Evolutionary conservation across 2,113 vertebrate genomes (phyloP).

Genomic region (Syngnathus floridae): DNA sequence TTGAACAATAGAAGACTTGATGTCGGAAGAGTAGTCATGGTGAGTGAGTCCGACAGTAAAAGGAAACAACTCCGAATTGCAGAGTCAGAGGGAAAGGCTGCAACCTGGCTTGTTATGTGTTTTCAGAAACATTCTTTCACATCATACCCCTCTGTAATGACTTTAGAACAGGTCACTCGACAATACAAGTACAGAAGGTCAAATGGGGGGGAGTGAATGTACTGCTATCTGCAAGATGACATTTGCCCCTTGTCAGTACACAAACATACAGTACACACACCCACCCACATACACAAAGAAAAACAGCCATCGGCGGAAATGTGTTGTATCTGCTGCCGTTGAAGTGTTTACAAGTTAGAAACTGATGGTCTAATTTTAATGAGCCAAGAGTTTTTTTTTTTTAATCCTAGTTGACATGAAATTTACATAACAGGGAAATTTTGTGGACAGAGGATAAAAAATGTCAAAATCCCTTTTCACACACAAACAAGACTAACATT

Average conservation of each 20-base stretch:
- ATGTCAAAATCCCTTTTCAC: too few species aligned
- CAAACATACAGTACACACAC: neutral
- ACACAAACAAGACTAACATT: too few species aligned
- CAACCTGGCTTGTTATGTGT: conserved; percentile 11
- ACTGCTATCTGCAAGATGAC: neutral
- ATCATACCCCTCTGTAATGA: conserved; percentile 15
- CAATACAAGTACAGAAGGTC: conserved; percentile 30
- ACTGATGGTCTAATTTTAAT: neutral
- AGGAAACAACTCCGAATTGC: conserved; percentile 35
- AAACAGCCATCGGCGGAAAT: neutral
- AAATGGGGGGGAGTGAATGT: conserved; percentile 23
- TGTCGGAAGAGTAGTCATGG: conserved; percentile 16
- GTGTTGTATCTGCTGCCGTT: neutral
- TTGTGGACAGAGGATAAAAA: too few species aligned
- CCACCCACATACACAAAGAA: neutral
- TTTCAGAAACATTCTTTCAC: conserved; percentile 39
- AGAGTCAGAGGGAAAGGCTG: conserved; percentile 22
- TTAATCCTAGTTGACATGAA: too few species aligned
- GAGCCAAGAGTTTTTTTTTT: neutral
- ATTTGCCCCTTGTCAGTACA: neutral
- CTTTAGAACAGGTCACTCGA: neutral
- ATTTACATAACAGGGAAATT: too few species aligned
- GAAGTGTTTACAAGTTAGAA: neutral
- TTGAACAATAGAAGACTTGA: conserved; percentile 55
- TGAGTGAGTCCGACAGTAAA: conserved; percentile 36